phyloP scores from a whole-genome alignment of 1,140 invertebrate species.

The Ostrea denselamellosa region DNA sequence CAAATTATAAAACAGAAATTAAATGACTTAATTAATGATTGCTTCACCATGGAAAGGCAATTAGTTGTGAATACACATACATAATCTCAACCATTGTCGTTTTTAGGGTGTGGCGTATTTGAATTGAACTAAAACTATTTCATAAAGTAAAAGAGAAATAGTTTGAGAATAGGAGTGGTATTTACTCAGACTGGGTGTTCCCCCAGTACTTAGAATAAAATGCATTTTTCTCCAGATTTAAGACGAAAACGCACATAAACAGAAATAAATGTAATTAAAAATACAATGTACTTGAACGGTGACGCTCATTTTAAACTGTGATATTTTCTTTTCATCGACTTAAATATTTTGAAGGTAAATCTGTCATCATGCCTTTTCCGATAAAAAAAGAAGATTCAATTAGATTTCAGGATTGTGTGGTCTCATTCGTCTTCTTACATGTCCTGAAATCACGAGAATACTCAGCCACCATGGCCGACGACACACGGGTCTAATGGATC shows the following conservation, averaged over 20 bases:
- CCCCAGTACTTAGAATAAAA: neutral
- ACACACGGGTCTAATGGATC: neutral
- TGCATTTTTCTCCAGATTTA: neutral
- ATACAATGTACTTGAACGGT: neutral
- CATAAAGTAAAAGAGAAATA: neutral
- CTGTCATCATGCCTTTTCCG: neutral
- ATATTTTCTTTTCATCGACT: neutral
- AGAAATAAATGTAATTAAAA: neutral
- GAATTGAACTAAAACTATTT: neutral
- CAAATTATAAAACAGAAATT: neutral
- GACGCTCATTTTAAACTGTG: neutral
- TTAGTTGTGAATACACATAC: neutral
- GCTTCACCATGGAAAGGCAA: neutral
- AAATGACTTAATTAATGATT: neutral
- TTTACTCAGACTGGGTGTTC: slow-evolving; percentile 23
- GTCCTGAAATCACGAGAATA: neutral
- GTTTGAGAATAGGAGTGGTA: neutral
- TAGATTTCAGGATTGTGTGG: neutral
- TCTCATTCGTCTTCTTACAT: neutral
- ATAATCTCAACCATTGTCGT: neutral
- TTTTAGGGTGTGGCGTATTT: slow-evolving; percentile 19
- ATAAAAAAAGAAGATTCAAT: neutral
- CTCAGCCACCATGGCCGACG: neutral
- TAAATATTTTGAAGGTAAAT: neutral
- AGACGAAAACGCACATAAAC: neutral